Percentiles rank a stretch among this genome's conserved stretches.
Conservation (phyloP, 2,888 invertebrate genomes). For the Clostera curtula region DNA sequence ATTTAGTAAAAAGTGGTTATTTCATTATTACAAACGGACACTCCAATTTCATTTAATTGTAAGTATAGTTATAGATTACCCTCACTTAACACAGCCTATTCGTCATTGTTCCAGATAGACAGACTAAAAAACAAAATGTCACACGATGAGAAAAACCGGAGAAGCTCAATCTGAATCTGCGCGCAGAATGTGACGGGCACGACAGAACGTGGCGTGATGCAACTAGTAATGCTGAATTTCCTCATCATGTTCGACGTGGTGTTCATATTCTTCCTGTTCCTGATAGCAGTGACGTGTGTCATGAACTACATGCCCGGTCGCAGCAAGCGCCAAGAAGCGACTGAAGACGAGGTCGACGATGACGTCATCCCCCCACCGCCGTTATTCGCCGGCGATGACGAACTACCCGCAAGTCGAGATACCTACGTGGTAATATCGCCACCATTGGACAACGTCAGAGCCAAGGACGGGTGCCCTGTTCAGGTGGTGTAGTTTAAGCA, state of each 20-base stretch:
- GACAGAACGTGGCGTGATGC: constrained; percentile 78
- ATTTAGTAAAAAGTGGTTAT: no score
- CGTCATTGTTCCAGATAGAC: constrained; percentile 29
- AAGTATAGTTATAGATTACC: no score
- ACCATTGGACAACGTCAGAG: constrained; percentile 49
- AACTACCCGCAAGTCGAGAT: constrained; percentile 50
- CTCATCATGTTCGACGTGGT: constrained; percentile 92
- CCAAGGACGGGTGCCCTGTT: constrained; percentile 65
- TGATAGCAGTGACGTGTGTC: constrained; percentile 87
- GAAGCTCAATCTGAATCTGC: constrained; percentile 15
- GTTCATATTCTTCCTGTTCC: constrained; percentile 90
- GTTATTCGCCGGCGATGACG: constrained; percentile 54
- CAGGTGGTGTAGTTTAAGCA: constrained; percentile 67
- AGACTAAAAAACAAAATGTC: constrained; percentile 10
- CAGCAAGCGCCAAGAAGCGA: constrained; percentile 62
- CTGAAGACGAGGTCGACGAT: constrained; percentile 61
- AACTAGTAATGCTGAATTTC: constrained; percentile 89
- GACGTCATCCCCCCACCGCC: constrained; percentile 70
- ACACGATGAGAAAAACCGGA: constrained; percentile 15
- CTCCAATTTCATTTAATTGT: no score
- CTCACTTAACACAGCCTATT: no score
- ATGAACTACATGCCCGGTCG: constrained; percentile 86
- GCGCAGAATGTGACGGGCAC: constrained; percentile 55
- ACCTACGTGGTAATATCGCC: constrained; percentile 69
- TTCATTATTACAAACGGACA: no score